A percentile compares a stretch with the other conserved stretches of the same genome.
These are phyloP conservation scores for Colaptes auratus DNA, from an alignment of 2,113 vertebrate species.

Conservation along the genomic window DNA sequence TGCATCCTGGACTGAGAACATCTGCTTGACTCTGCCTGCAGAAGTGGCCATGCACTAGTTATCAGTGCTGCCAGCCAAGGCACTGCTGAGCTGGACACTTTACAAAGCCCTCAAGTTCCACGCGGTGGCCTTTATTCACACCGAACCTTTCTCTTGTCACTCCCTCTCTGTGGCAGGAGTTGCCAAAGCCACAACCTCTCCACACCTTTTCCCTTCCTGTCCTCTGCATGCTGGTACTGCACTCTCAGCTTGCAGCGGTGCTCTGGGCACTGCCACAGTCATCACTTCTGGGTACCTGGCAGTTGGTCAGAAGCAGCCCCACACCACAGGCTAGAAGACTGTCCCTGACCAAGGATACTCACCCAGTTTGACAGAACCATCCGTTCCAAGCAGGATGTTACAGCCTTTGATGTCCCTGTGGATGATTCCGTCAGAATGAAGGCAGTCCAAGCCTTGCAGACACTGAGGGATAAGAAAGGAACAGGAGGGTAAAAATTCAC, in stretches of 20 bases:
- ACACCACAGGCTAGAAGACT: not conserved
- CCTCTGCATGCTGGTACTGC: not conserved
- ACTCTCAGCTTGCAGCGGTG: not conserved
- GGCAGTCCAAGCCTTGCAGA: conserved; percentile 97
- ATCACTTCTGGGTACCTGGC: not conserved
- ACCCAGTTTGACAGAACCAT: conserved; percentile 98
- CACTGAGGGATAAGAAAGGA: conserved; percentile 78
- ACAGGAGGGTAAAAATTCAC: not conserved
- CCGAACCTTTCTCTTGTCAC: not conserved
- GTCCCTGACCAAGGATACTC: conserved; percentile 64
- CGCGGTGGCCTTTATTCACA: not conserved
- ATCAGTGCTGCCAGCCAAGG: too few relatives aligned
- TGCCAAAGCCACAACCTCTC: not conserved
- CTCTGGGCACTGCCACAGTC: not conserved
- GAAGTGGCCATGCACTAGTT: too few relatives aligned
- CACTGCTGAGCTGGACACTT: too few relatives aligned
- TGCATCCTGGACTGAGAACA: too few relatives aligned
- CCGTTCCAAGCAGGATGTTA: conserved; percentile 98
- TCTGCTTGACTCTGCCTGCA: too few relatives aligned
- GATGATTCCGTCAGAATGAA: conserved; percentile 98
- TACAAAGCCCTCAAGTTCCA: not conserved
- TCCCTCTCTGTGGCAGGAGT: not conserved
- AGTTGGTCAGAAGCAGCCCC: not conserved
- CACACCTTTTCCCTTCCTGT: not conserved
- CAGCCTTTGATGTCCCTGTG: conserved; percentile 99